Conservation (phyloP, 2,113 vertebrate genomes). For the Mastomys coucha region DNA sequence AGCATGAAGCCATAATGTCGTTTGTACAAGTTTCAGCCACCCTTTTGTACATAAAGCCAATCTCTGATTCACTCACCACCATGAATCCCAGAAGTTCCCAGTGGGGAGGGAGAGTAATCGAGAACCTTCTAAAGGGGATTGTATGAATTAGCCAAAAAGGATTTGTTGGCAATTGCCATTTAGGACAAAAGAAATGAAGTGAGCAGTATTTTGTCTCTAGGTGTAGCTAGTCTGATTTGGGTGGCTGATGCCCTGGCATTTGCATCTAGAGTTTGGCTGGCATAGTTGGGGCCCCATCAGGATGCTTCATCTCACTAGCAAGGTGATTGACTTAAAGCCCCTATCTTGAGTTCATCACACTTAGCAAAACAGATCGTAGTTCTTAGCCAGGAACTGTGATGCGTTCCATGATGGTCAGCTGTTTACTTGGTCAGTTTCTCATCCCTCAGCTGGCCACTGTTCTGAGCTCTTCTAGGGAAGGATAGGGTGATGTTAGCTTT, state of each 20-base stretch:
- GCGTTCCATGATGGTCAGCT: rapidly evolving
- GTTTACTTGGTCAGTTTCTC: background rate
- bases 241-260: background rate
- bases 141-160: background rate
- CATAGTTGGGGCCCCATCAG: background rate
- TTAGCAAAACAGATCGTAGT: background rate
- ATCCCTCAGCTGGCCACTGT: background rate
- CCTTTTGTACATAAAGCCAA: background rate
- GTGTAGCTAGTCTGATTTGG: rapidly evolving
- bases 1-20: rapidly evolving
- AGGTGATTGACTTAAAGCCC: background rate
- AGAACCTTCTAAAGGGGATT: background rate
- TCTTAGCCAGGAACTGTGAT: background rate
- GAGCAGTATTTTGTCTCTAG: background rate
- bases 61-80: rapidly evolving
- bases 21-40: background rate
- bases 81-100: background rate
- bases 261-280: background rate
- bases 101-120: background rate
- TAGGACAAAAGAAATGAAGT: background rate
- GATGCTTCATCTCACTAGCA: background rate
- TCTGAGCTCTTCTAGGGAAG: slow-evolving; percentile 63
- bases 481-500: slow-evolving; percentile 79
- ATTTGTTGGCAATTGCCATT: background rate
- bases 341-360: background rate